Evolutionary conservation across 1,140 invertebrate genomes (phyloP).

Genomic region (Brachionus koreanus): DNA sequence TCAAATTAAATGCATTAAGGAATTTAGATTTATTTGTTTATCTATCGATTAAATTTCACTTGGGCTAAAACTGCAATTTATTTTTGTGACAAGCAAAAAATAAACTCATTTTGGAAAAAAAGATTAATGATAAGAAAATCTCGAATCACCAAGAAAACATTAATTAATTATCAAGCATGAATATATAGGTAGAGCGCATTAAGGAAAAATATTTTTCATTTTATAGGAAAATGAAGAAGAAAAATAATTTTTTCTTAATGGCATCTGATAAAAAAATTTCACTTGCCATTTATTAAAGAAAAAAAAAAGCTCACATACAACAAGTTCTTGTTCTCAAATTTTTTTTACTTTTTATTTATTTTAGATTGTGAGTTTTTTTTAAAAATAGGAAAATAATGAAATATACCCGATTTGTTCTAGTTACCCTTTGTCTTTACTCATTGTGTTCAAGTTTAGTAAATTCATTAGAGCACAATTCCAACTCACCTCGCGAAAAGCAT

Average conservation of each 20-base stretch:
- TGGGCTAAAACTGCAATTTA: not conserved
- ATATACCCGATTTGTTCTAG: not conserved
- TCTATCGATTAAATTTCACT: not conserved
- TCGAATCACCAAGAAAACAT: not conserved
- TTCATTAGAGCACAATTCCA: not conserved
- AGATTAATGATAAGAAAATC: constrained; percentile 10
- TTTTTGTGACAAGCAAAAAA: constrained; percentile 3
- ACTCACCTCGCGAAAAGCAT: not conserved
- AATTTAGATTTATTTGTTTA: not conserved
- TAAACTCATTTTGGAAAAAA: not conserved
- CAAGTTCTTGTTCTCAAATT: not conserved
- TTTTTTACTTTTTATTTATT: not conserved
- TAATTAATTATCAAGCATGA: not conserved
- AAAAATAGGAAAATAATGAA: not conserved
- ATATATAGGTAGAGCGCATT: not conserved
- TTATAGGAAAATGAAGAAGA: not conserved
- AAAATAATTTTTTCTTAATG: not conserved
- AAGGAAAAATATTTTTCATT: not conserved
- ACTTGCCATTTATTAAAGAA: not conserved
- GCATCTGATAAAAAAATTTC: not conserved
- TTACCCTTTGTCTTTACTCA: not conserved
- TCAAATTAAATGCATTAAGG: not conserved
- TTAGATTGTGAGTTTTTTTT: not conserved
- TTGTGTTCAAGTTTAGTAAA: not conserved
- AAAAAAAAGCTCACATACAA: no score